These are phyloP conservation scores for Myopa testacea DNA, from an alignment of 2,888 invertebrate species.

Conservation along the genomic window DNA sequence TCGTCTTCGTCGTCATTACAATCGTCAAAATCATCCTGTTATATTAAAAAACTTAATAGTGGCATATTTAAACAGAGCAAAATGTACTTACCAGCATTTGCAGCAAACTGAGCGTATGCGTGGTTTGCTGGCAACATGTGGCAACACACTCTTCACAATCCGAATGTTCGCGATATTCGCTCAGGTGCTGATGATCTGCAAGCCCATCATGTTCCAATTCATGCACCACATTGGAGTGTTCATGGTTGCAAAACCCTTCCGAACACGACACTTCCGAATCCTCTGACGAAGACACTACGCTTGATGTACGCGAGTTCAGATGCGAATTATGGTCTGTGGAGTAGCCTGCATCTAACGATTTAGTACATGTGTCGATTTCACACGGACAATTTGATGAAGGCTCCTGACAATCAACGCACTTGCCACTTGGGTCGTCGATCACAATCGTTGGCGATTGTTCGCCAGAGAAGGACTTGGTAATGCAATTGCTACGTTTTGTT, in stretches of 20 bases:
- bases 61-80: not conserved
- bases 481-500: slow-evolving; percentile 15
- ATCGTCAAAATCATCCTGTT: slow-evolving; percentile 81
- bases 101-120: slow-evolving; percentile 71
- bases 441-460: slow-evolving; percentile 26
- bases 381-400: slow-evolving; percentile 68
- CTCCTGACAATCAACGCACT: slow-evolving; percentile 61
- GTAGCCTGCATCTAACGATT: slow-evolving; percentile 81
- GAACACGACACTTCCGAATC: slow-evolving; percentile 92
- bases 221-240: slow-evolving; percentile 61
- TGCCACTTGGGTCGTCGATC: slow-evolving; percentile 42
- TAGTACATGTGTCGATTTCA: slow-evolving; percentile 68
- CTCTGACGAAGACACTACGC: slow-evolving; percentile 86
- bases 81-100: slow-evolving; percentile 78
- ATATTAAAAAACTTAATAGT: slow-evolving; percentile 19
- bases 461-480: slow-evolving; percentile 30
- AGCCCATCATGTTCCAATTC: slow-evolving; percentile 52
- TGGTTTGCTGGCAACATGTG: slow-evolving; percentile 48
- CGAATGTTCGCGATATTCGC: slow-evolving; percentile 41
- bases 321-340: slow-evolving; percentile 78
- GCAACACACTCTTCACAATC: slow-evolving; percentile 51
- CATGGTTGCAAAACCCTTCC: slow-evolving; percentile 87
- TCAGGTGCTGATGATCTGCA: slow-evolving; percentile 48
- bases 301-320: slow-evolving; percentile 78
- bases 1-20: slow-evolving; percentile 78